Conservation (phyloP, 1,140 invertebrate species). For the Centruroides vittatus region DNA sequence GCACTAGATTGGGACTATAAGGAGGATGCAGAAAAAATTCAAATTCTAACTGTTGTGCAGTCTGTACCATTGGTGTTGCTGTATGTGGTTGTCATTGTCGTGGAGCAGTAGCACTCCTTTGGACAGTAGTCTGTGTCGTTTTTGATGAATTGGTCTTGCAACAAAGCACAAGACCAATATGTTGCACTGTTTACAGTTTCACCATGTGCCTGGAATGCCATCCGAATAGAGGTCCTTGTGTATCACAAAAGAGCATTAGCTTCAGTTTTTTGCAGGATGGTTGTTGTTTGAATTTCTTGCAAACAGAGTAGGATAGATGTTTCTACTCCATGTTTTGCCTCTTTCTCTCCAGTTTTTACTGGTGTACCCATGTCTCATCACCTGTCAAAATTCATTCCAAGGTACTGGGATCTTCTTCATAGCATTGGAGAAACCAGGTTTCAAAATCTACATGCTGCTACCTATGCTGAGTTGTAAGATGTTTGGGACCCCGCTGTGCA, state of each 20-base stretch:
- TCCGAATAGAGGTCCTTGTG: background rate
- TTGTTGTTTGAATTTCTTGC: background rate
- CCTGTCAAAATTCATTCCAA: background rate
- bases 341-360: background rate
- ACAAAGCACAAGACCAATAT: background rate
- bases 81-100: background rate
- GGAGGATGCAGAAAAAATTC: background rate
- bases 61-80: background rate
- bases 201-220: background rate
- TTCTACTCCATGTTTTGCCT: background rate
- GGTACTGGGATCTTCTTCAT: background rate
- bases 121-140: background rate
- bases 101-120: background rate
- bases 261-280: background rate
- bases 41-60: background rate
- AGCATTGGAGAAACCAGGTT: no score
- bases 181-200: background rate
- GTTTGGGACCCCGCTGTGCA: no score
- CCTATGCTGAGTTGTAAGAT: no score
- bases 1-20: background rate
- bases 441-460: no score
- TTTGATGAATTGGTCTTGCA: background rate
- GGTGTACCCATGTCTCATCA: background rate
- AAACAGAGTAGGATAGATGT: background rate
- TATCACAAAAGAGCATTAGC: background rate